phyloP scores from a whole-genome alignment of 2,797 vertebrate species.

The Oryzias dopingdopingensis region DNA sequence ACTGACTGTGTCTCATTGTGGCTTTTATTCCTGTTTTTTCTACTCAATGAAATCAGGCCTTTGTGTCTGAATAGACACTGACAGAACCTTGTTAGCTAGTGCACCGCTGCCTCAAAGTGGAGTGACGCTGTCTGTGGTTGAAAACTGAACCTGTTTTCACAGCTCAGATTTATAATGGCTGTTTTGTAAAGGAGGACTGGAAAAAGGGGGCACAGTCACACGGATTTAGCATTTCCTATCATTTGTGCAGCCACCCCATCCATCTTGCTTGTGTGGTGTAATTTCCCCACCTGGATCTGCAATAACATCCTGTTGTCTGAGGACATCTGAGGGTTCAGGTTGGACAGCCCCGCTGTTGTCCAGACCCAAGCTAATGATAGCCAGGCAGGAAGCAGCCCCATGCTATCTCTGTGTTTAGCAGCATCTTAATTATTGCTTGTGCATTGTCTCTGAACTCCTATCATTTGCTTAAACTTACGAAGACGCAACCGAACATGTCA shows the following conservation, averaged over 20 bases:
- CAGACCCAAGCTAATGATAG: conserved; percentile 64
- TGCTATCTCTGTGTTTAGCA: conserved; percentile 68
- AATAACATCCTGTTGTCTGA: conserved; percentile 74
- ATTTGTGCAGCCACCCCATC: conserved; percentile 52
- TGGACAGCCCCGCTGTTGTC: conserved; percentile 57
- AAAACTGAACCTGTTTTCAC: conserved; percentile 25
- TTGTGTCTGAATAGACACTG: conserved; percentile 49
- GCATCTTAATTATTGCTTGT: conserved; percentile 58
- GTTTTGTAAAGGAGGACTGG: conserved; percentile 19
- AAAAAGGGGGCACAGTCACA: conserved; percentile 20
- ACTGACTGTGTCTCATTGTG: conserved; percentile 40
- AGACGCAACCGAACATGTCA: conserved; percentile 1
- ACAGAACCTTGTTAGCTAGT: conserved; percentile 38
- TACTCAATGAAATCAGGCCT: conserved; percentile 37
- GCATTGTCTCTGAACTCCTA: conserved; percentile 56
- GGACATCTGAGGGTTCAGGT: conserved; percentile 55
- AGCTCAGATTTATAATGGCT: conserved; percentile 5
- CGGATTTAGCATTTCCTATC: conserved; percentile 54
- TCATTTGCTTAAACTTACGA: conserved; percentile 52
- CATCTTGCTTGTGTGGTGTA: conserved; percentile 42
- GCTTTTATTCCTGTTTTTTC: conserved; percentile 38
- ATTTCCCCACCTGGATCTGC: conserved; percentile 60
- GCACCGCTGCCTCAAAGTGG: conserved; percentile 16
- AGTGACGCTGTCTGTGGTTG: conserved; percentile 21
- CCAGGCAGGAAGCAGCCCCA: conserved; percentile 57